Evolutionary conservation across 2,888 invertebrate genomes (phyloP).

Genomic region (Crossocerus cetratus): DNA sequence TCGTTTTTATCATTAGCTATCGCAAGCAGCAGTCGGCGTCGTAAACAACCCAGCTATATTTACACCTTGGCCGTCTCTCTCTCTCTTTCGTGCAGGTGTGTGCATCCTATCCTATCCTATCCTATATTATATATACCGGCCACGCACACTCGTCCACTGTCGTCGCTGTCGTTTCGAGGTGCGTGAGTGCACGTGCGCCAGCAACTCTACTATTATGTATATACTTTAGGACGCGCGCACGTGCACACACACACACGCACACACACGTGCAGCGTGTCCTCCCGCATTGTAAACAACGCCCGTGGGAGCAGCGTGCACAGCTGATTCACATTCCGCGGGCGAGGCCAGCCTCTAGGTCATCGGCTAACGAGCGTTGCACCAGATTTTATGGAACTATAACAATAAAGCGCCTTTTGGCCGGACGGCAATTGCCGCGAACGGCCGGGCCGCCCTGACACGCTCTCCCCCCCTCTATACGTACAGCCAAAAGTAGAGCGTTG

Average conservation of each 20-base stretch:
- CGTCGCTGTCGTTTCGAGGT: conserved; percentile 11
- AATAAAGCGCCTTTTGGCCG: conserved; percentile 24
- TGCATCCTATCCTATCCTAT: conserved; percentile 1
- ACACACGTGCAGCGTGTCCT: neutral
- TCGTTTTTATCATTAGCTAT: conserved; percentile 42
- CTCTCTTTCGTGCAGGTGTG: conserved; percentile 28
- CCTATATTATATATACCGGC: neutral
- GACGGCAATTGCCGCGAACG: conserved; percentile 10
- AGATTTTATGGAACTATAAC: conserved; percentile 50
- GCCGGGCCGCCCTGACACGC: neutral
- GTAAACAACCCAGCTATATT: conserved; percentile 53
- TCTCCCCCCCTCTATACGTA: too few species aligned
- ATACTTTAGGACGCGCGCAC: conserved; percentile 16
- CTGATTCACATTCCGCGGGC: conserved; percentile 59
- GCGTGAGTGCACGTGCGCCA: conserved; percentile 13
- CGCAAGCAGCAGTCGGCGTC: conserved; percentile 30
- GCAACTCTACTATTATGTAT: too few species aligned
- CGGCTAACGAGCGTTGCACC: conserved; percentile 43
- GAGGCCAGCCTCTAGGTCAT: conserved; percentile 56
- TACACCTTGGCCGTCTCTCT: conserved; percentile 20
- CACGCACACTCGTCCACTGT: conserved; percentile 29
- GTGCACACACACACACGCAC: conserved; percentile 17
- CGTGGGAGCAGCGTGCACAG: conserved; percentile 52
- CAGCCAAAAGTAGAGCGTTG: too few species aligned
- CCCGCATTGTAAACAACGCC: conserved; percentile 50